Base-by-base conservation (phyloP, 1,140 invertebrate genomes). In the Calliopsis andreniformis region DNA sequence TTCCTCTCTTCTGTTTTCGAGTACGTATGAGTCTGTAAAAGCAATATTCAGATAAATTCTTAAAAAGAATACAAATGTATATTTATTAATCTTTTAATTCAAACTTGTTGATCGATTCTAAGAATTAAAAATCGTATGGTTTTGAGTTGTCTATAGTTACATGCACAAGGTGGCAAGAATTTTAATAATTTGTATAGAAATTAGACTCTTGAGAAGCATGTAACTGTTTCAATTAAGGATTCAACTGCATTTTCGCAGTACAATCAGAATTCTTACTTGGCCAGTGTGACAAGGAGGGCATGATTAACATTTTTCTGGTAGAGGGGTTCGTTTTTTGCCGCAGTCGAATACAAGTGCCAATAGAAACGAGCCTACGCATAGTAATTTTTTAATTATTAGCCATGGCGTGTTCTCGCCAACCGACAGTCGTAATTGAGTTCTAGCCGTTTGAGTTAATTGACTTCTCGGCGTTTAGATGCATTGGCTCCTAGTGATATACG, bases 351-450 rank as follows among this genome's bases (percentile, higher is more conserved):
- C 43, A 86, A 62, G 63, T 82, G 75, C 84, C 80, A 85, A 73
- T 85, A 86, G 78, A 85, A 86, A 76, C 82, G 82, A 70, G 82
- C 80, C 82, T 86, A 77, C n/a, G 66, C 59, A 79, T 82, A 79
- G 80, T 80, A 82, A 84, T 75, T 84, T 84, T 82, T 84, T 80
- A 80, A 84, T 82, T 84, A 79, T 70, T 58, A 64, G 25, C 71
- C 59, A 53, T 63, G 32, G 64, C 68, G 35, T 35, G 51, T 47
- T 72, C 43, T 20, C 25, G 23, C n/a, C 68, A 47, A 51, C 67
- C 59, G 42, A 58, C 76, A 62, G 63, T n/a, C 51, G 78, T 78
- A 80, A 84, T 84, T 84, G 69, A 82, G 77, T 82, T 77, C 55
- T 76, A 76, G 69, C 63, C 63, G 77, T 79, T 82, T 66, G 61